Evolutionary conservation across 2,888 invertebrate genomes (phyloP).

Genomic region (Kuschelorhynchus macadamiae): DNA sequence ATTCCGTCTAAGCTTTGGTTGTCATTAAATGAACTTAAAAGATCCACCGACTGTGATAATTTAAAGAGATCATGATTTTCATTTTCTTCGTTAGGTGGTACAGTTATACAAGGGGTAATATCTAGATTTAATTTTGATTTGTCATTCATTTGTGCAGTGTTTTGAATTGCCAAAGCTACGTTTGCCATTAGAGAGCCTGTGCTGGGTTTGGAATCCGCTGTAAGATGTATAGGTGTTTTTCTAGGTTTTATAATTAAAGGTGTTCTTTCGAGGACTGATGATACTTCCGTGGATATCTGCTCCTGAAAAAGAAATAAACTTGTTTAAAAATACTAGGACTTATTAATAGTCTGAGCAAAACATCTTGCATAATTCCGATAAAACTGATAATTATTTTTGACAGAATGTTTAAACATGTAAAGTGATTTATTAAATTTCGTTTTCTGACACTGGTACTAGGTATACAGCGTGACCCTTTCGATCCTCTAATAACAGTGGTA

Average conservation of each 20-base stretch:
- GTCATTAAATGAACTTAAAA: constrained; percentile 56
- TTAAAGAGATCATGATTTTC: constrained; percentile 60
- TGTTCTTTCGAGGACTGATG: constrained; percentile 79
- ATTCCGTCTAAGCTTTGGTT: constrained; percentile 72
- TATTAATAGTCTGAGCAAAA: no score
- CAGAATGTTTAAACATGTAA: no score
- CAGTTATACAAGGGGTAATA: constrained; percentile 65
- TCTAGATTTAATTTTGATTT: constrained; percentile 59
- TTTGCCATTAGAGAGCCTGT: constrained; percentile 45
- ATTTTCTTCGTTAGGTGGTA: constrained; percentile 52
- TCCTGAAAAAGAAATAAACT: no score
- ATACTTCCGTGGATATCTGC: constrained; percentile 81
- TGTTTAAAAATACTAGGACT: no score
- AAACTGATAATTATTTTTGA: no score
- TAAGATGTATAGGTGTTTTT: constrained; percentile 74
- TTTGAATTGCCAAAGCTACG: constrained; percentile 39
- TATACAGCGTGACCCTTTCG: no score
- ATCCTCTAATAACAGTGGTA: no score
- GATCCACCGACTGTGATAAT: constrained; percentile 70
- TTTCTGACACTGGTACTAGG: no score
- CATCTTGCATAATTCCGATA: no score
- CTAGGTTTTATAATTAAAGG: constrained; percentile 80
- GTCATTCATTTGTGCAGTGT: constrained; percentile 26
- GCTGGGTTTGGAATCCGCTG: constrained; percentile 53
- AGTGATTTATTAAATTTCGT: no score